Evolutionary conservation across 64 coral and sea anemone species (phyloP).

Genomic region (Porites lutea): DNA sequence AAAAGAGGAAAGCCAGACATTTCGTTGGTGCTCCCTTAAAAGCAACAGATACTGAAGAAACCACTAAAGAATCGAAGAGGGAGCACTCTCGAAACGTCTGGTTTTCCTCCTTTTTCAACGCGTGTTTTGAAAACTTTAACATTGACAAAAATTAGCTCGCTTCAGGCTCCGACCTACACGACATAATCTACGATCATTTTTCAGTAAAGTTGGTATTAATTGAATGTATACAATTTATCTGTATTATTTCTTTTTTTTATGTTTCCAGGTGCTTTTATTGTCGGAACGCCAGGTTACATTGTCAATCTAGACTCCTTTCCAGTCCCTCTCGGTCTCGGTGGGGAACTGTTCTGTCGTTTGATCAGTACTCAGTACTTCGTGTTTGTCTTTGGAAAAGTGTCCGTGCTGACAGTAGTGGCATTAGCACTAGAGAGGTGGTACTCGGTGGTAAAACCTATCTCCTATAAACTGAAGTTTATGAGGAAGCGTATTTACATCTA

Average conservation of each 20-base stretch:
- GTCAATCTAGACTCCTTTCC: background rate
- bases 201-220: too few species aligned
- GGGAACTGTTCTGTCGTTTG: conserved; percentile 58
- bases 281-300: conserved; percentile 25
- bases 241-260: background rate
- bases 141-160: too few species aligned
- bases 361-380: conserved; percentile 62
- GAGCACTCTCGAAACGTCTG: too few species aligned
- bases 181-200: too few species aligned
- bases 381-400: conserved; percentile 55
- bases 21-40: too few species aligned
- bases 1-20: too few species aligned
- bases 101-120: too few species aligned
- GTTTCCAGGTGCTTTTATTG: conserved; percentile 15
- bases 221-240: too few species aligned
- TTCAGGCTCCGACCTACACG: too few species aligned
- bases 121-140: too few species aligned
- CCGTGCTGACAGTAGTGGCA: conserved; percentile 53
- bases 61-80: too few species aligned
- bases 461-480: conserved; percentile 46
- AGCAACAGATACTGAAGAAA: too few species aligned
- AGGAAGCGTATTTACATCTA: conserved; percentile 37
- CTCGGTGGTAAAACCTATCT: conserved; percentile 15
- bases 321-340: conserved; percentile 23
- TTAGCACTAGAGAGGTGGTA: conserved; percentile 69